These are phyloP conservation scores for Bacillus rossius DNA, from an alignment of 1,140 invertebrate genomes.

Conservation along the genomic window DNA sequence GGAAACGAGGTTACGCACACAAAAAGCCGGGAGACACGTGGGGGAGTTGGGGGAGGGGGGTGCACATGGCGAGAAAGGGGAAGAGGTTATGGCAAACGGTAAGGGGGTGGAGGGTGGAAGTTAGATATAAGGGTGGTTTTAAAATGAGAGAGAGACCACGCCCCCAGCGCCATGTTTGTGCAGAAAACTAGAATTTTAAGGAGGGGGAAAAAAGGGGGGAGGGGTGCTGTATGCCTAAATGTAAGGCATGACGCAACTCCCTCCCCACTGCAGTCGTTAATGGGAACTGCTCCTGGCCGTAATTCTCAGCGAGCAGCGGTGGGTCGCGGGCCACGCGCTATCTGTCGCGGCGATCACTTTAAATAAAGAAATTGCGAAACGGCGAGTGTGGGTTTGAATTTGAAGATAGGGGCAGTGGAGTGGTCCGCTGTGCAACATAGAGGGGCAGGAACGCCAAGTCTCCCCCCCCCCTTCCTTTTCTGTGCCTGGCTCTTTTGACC, in stretches of 20 bases:
- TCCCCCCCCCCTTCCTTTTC: no score
- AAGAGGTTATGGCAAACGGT: background rate
- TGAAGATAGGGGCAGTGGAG: background rate
- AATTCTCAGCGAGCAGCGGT: constrained; percentile 9
- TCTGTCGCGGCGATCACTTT: constrained; percentile 16
- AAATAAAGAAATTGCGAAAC: constrained; percentile 13
- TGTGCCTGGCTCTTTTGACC: no score
- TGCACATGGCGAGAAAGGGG: no score
- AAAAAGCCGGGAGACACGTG: no score
- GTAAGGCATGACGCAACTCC: background rate
- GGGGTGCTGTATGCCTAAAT: background rate
- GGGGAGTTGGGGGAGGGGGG: no score
- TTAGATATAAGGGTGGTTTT: no score
- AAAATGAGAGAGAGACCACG: no score
- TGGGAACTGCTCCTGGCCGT: constrained; percentile 14
- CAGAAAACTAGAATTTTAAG: background rate
- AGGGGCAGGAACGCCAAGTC: no score
- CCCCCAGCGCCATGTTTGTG: no score
- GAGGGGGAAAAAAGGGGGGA: background rate
- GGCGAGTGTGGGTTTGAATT: background rate
- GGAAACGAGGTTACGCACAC: background rate
- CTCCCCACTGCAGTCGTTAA: constrained; percentile 10
- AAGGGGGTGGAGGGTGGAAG: background rate
- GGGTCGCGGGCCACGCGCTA: background rate
- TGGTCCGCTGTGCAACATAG: no score